A percentile compares a stretch with the other conserved stretches of the same genome.
Conservation (phyloP, 2,888 invertebrate species). For the Dascillus cervinus region DNA sequence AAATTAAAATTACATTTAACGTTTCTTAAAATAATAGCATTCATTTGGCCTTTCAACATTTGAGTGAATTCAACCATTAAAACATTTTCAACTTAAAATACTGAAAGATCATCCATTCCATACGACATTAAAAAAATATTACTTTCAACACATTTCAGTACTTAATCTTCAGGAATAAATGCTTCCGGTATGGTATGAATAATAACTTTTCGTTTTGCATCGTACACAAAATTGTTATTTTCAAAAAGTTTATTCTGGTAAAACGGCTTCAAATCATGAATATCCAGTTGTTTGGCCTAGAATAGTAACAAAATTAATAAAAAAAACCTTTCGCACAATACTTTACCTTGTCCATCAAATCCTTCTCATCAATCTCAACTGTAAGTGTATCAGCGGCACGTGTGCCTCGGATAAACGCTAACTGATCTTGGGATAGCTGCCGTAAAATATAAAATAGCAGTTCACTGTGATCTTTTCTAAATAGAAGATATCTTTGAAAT, state of each 20-base stretch:
- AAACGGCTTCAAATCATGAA: slow-evolving; percentile 81
- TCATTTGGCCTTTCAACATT: too few species aligned
- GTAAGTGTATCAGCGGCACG: slow-evolving; percentile 50
- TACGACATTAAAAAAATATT: too few species aligned
- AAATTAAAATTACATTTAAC: too few species aligned
- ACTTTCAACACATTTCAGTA: too few species aligned
- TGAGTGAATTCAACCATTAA: too few species aligned
- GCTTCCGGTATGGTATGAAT: slow-evolving; percentile 67
- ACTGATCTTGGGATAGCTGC: slow-evolving; percentile 85
- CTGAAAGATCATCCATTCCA: too few species aligned
- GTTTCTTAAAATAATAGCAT: too few species aligned
- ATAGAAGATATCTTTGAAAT: slow-evolving; percentile 88
- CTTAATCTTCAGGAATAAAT: slow-evolving; percentile 20
- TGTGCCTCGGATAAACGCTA: slow-evolving; percentile 72
- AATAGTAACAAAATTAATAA: slow-evolving; percentile 34
- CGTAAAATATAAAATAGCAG: slow-evolving; percentile 90
- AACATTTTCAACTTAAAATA: too few species aligned
- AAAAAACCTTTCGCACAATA: slow-evolving; percentile 4
- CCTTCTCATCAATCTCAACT: slow-evolving; percentile 81
- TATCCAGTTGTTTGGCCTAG: slow-evolving; percentile 86
- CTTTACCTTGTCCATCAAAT: slow-evolving; percentile 57
- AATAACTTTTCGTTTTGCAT: slow-evolving; percentile 76
- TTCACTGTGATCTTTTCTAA: slow-evolving; percentile 94
- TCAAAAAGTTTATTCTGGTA: slow-evolving; percentile 87
- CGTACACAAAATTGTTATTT: slow-evolving; percentile 80